phyloP scores from a whole-genome alignment of 2,888 invertebrate genomes.

The Drosophila antonietae region DNA sequence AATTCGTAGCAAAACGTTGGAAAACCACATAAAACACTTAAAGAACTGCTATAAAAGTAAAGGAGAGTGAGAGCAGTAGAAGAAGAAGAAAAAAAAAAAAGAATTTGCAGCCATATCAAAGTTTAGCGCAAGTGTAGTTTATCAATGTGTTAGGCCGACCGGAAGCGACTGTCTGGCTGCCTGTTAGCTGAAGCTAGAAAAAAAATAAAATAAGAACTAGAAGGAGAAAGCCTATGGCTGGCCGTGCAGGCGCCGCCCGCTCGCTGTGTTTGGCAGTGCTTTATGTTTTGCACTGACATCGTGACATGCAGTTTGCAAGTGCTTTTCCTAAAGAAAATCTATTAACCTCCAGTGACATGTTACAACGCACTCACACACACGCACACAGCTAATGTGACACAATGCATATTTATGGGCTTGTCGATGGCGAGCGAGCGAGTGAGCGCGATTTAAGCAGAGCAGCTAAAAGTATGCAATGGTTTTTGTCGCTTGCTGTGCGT shows the following conservation, averaged over 20 bases:
- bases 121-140: slow-evolving; percentile 51
- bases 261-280: slow-evolving; percentile 29
- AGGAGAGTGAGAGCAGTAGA: not conserved
- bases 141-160: slow-evolving; percentile 53
- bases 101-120: slow-evolving; percentile 31
- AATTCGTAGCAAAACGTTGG: not conserved
- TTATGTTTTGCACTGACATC: slow-evolving; percentile 53
- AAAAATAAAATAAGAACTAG: not conserved
- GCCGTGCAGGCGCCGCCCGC: slow-evolving; percentile 18
- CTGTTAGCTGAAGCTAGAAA: slow-evolving; percentile 6
- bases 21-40: slow-evolving; percentile 4
- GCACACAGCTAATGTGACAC: slow-evolving; percentile 70
- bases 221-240: slow-evolving; percentile 10
- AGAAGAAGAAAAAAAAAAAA: not conserved
- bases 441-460: slow-evolving; percentile 12
- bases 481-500: slow-evolving; percentile 34
- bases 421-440: slow-evolving; percentile 34
- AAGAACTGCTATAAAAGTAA: slow-evolving; percentile 20
- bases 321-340: slow-evolving; percentile 75
- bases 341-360: slow-evolving; percentile 80
- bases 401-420: slow-evolving; percentile 80
- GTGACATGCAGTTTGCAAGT: slow-evolving; percentile 71
- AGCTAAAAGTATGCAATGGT: slow-evolving; percentile 56
- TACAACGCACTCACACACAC: slow-evolving; percentile 20
- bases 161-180: slow-evolving; percentile 49